Conservation (phyloP, 2,797 vertebrate genomes). For the Pseudocheirus occidentalis region DNA sequence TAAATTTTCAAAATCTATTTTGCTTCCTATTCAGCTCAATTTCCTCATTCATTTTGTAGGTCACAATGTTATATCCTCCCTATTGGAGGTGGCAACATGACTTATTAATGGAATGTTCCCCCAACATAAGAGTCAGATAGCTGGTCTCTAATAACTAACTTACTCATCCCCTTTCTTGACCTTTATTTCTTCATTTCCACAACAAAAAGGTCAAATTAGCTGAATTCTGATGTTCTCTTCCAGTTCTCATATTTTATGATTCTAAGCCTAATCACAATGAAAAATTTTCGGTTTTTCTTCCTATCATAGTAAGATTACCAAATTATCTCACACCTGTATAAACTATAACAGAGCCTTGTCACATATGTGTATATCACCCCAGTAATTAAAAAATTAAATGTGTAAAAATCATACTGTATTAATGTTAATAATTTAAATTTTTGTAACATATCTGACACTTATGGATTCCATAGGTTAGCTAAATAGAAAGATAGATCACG, state of each 20-base stretch:
- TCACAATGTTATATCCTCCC: not conserved
- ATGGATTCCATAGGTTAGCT: not conserved
- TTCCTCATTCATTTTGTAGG: not conserved
- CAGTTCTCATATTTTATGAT: not conserved
- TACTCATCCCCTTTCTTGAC: not conserved
- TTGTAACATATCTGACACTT: not conserved
- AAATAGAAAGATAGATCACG: not conserved
- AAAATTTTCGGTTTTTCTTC: not conserved
- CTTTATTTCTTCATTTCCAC: not conserved
- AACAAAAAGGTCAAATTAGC: not conserved
- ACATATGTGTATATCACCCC: not conserved
- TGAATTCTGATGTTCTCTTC: not conserved
- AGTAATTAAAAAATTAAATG: not conserved
- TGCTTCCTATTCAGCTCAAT: not conserved
- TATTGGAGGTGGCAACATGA: not conserved
- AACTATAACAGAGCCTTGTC: not conserved
- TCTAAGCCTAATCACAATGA: not conserved
- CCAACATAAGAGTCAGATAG: not conserved
- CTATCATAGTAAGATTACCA: not conserved
- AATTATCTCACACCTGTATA: not conserved
- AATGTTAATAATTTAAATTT: not conserved
- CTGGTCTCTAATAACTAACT: not conserved
- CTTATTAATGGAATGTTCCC: not conserved
- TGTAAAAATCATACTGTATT: too few relatives aligned
- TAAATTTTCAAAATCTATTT: not conserved